Evolutionary conservation across 2,797 vertebrate species (phyloP).

Genomic region (Heterohyrax brucei): DNA sequence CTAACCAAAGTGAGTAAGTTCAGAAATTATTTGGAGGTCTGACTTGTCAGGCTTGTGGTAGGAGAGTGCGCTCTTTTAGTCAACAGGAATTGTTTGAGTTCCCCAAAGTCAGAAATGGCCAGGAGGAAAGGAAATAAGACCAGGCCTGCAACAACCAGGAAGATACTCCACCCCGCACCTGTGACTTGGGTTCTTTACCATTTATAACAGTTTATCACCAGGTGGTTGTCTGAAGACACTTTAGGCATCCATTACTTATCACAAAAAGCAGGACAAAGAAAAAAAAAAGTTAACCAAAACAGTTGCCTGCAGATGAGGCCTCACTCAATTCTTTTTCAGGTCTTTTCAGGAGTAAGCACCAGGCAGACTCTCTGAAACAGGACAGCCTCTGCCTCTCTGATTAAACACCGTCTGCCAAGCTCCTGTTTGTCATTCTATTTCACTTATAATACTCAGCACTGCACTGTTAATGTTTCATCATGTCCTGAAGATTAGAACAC

Average conservation of each 20-base stretch:
- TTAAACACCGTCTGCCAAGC: too few relatives aligned
- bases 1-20: conserved; percentile 77
- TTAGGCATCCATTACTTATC: not conserved
- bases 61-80: conserved; percentile 20
- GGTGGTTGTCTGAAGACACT: not conserved
- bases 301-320: not conserved
- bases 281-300: not conserved
- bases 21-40: conserved; percentile 79
- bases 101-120: conserved; percentile 55
- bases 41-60: conserved; percentile 58
- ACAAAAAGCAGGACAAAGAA: not conserved
- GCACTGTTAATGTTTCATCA: not conserved
- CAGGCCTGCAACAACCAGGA: rapidly evolving
- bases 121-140: not conserved
- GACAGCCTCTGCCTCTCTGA: not conserved
- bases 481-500: not conserved
- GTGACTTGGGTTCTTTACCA: not conserved
- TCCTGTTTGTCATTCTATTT: not conserved
- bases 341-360: not conserved
- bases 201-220: not conserved
- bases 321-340: not conserved
- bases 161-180: not conserved
- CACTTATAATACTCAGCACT: not conserved
- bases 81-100: conserved; percentile 65
- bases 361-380: not conserved